Evolutionary conservation across 1,140 invertebrate genomes (phyloP).

Genomic region (Zaprionus nigranus): DNA sequence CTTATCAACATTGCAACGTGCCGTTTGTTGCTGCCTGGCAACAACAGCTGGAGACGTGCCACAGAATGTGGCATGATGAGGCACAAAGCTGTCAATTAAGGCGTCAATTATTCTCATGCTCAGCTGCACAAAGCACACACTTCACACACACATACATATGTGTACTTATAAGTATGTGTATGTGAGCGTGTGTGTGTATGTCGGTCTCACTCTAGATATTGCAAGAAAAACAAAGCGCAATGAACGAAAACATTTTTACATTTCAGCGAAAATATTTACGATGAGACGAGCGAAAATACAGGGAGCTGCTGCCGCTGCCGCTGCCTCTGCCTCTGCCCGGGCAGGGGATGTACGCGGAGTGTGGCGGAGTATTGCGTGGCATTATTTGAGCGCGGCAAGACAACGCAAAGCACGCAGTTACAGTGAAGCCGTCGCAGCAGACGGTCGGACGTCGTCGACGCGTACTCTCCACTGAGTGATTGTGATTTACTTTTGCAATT

Average conservation of each 20-base stretch:
- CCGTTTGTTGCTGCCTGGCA: slow-evolving; percentile 3
- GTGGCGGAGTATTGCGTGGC: slow-evolving; percentile 38
- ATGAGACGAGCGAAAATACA: slow-evolving; percentile 32
- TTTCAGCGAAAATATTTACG: slow-evolving; percentile 35
- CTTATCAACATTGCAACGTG: slow-evolving; percentile 2
- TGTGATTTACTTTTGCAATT: slow-evolving; percentile 6
- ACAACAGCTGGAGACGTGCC: slow-evolving; percentile 34
- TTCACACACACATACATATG: background rate
- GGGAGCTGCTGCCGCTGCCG: background rate
- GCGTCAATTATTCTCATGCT: background rate
- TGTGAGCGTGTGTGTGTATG: background rate
- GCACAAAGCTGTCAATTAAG: slow-evolving; percentile 15
- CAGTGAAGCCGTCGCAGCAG: slow-evolving; percentile 60
- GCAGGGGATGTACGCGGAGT: background rate
- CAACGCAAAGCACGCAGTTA: slow-evolving; percentile 61
- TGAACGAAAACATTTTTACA: slow-evolving; percentile 40
- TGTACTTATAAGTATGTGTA: background rate
- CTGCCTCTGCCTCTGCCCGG: background rate
- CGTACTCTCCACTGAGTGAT: slow-evolving; percentile 20
- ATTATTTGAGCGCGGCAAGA: slow-evolving; percentile 69
- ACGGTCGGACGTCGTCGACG: slow-evolving; percentile 46
- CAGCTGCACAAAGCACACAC: background rate
- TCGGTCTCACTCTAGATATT: slow-evolving; percentile 10
- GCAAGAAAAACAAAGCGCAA: slow-evolving; percentile 23
- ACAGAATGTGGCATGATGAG: slow-evolving; percentile 16